Conservation (phyloP, 2,113 vertebrate genomes). For the Illadopsis cleaveri region DNA sequence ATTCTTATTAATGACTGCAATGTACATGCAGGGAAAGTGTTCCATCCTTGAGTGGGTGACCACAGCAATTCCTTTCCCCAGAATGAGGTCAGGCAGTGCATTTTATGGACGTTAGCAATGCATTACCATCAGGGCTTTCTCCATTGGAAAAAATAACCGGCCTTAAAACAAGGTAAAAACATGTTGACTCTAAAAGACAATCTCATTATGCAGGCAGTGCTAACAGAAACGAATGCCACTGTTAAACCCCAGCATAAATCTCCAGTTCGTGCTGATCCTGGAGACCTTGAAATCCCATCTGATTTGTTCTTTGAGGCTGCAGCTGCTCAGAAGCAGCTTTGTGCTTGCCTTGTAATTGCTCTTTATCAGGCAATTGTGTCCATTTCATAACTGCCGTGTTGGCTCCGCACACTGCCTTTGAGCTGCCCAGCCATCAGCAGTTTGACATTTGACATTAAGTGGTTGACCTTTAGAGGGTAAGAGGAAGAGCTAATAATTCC, state of each 20-base stretch:
- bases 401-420: not conserved
- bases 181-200: constrained; percentile 13
- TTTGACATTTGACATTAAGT: constrained; percentile 43
- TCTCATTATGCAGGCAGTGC: constrained; percentile 31
- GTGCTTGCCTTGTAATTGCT: constrained; percentile 48
- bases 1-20: constrained; percentile 8
- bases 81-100: not conserved
- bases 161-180: constrained; percentile 19
- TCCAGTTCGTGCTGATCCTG: constrained; percentile 37
- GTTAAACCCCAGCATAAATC: constrained; percentile 20
- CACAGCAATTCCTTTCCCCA: not conserved
- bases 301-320: constrained; percentile 28
- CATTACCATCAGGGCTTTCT: not conserved
- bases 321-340: constrained; percentile 3
- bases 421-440: constrained; percentile 3
- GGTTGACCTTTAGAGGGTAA: constrained; percentile 31
- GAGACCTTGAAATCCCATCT: constrained; percentile 53
- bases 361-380: constrained; percentile 40
- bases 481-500: constrained; percentile 28
- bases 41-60: not conserved
- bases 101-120: not conserved
- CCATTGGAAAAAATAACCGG: not conserved
- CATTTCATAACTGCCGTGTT: not conserved
- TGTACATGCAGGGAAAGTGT: not conserved
- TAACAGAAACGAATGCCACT: constrained; percentile 20